These are phyloP conservation scores for Habrosyne pyritoides DNA, from an alignment of 2,888 invertebrate species.

Conservation along the genomic window DNA sequence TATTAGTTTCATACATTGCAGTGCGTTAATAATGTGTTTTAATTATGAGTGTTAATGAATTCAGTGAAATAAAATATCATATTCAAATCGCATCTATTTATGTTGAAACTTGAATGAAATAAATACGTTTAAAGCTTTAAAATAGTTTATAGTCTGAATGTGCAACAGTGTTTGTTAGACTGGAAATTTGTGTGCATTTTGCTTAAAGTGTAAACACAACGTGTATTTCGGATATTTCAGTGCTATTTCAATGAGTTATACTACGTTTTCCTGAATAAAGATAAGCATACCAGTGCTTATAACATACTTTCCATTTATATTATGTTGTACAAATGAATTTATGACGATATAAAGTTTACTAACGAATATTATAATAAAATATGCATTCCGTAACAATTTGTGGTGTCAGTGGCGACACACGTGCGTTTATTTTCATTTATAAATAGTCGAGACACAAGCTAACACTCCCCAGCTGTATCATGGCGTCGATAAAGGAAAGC, in stretches of 20 bases:
- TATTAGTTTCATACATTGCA: neutral
- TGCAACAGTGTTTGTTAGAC: conserved; percentile 17
- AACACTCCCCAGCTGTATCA: conserved; percentile 43
- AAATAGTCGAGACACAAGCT: conserved; percentile 64
- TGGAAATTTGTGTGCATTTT: conserved; percentile 11
- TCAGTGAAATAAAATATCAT: neutral
- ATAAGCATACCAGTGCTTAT: neutral
- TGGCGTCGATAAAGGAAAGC: conserved; percentile 70
- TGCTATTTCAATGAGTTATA: neutral
- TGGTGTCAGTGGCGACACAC: conserved; percentile 55
- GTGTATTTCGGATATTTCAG: neutral
- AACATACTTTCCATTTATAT: conserved; percentile 18
- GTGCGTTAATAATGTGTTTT: neutral
- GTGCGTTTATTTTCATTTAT: conserved; percentile 77
- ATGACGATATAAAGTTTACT: conserved; percentile 12
- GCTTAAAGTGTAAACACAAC: conserved; percentile 18
- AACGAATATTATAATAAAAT: conserved; percentile 24
- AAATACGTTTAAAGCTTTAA: conserved; percentile 34
- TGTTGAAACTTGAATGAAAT: conserved; percentile 7
- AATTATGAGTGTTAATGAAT: neutral
- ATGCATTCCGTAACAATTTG: conserved; percentile 72
- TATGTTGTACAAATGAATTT: conserved; percentile 10
- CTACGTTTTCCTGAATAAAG: neutral
- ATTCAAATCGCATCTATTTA: conserved; percentile 15
- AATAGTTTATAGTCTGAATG: conserved; percentile 25